Evolutionary conservation across 2,888 invertebrate species (phyloP), one percentile per base, ranked within the genome.

Genomic region (Drosophila anomalipes): DNA sequence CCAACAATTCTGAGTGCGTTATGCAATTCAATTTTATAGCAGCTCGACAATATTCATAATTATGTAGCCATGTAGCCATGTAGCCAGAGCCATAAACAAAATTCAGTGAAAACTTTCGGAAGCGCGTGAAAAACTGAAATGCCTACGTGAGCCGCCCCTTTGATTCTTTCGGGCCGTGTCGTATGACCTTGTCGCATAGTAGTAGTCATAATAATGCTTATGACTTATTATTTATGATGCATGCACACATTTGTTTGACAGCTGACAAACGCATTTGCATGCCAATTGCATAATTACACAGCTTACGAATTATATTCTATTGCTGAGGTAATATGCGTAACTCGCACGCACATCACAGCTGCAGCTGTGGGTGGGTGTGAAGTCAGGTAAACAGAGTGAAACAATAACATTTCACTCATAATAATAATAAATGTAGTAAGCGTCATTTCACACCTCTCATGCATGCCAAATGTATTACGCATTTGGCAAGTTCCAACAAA

Each of bases 261-360:
- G 53, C 52, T 71, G 53, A 57, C 59, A n/a, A 44, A 19, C 57
- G 32, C 68, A 66, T 66, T 47, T 86, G 88, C 90, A 88, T 88
- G 82, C 73, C 84, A 81, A 81, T 84, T 84, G 90, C 88, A 89
- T 82, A 88, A 88, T 81, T 77, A 77, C 64, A 52, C 54, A 61
- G 53, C 47, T 47, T 10, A 53, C 63, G 49, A 30, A 73, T 72
- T 54, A 59, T 74, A 71, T 74, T 73, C 69, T 68, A 44, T 35
- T 28, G 4, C 6, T 22, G 12, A 9, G 39, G 28, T 26, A 56
- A 47, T 53, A 61, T 67, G 77, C 63, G 79, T 78, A 64, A 65
- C 64, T 67, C 53, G 62, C 54, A 57, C 37, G 68, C 59, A 64
- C 53, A 28, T 54, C 30, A 60, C 35, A 30, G 41, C 51, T 35